Evolutionary conservation across 2,888 invertebrate species (phyloP).

Genomic region (Mamestra brassicae): DNA sequence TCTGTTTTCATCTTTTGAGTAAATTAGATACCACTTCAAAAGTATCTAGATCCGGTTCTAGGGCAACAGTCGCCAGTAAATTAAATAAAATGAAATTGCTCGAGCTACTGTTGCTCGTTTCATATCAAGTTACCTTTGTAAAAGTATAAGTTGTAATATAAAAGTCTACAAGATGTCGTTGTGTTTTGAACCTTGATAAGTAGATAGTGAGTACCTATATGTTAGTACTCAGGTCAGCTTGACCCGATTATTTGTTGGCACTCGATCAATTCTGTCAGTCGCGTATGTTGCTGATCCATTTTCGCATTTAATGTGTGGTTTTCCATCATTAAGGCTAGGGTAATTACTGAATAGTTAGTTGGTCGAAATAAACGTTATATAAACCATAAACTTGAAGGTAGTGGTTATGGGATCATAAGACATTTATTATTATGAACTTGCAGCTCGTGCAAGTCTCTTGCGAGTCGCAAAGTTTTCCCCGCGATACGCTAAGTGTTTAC

Average conservation of each 20-base stretch:
- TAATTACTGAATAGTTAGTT: conserved; percentile 48
- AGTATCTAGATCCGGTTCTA: conserved; percentile 24
- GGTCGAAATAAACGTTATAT: conserved; percentile 29
- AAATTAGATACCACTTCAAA: conserved; percentile 44
- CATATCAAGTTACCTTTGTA: conserved; percentile 31
- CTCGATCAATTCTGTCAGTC: conserved; percentile 79
- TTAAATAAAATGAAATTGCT: conserved; percentile 46
- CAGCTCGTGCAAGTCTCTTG: conserved; percentile 22
- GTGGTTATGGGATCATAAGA: neutral
- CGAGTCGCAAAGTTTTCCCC: conserved; percentile 25
- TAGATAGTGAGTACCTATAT: conserved; percentile 58
- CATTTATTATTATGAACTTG: conserved; percentile 13
- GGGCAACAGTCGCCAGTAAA: conserved; percentile 24
- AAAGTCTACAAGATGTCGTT: conserved; percentile 44
- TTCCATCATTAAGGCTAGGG: conserved; percentile 57
- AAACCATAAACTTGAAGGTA: conserved; percentile 27
- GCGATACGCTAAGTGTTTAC: conserved; percentile 39
- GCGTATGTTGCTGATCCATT: conserved; percentile 76
- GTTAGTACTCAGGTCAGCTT: conserved; percentile 69
- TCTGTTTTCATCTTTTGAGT: conserved; percentile 42
- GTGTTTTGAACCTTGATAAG: conserved; percentile 67
- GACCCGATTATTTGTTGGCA: conserved; percentile 78
- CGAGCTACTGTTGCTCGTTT: conserved; percentile 15
- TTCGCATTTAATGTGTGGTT: conserved; percentile 76
- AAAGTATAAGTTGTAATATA: conserved; percentile 34